Percentiles rank a stretch among this genome's conserved stretches.
These are phyloP conservation scores for Nylanderia fulva DNA, from an alignment of 1,140 invertebrate species.

Conservation along the genomic window DNA sequence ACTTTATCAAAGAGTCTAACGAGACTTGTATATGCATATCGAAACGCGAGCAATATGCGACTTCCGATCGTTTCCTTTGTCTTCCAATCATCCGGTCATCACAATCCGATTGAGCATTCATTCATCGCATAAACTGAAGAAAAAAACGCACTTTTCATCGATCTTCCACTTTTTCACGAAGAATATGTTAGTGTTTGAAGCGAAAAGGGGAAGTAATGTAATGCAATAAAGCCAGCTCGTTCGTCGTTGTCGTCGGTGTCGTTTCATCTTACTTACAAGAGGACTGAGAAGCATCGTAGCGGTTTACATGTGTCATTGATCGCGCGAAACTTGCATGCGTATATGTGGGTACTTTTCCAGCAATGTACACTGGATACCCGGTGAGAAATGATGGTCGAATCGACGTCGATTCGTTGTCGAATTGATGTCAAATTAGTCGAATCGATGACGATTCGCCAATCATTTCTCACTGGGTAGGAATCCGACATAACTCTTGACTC, in stretches of 20 bases:
- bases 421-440: too few relatives aligned
- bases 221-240: constrained; percentile 45
- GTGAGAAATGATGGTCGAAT: too few relatives aligned
- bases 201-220: neutral
- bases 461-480: too few relatives aligned
- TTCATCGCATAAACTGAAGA: neutral
- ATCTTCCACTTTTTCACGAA: constrained; percentile 17
- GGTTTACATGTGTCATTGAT: constrained; percentile 2
- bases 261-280: constrained; percentile 66
- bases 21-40: constrained; percentile 59
- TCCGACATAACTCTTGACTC: too few relatives aligned
- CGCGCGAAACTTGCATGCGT: neutral
- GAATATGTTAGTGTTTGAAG: constrained; percentile 32
- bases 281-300: constrained; percentile 64
- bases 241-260: constrained; percentile 72
- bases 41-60: constrained; percentile 69
- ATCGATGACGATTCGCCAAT: too few relatives aligned
- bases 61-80: constrained; percentile 64
- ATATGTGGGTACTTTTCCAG: neutral
- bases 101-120: neutral
- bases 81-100: constrained; percentile 65
- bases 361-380: too few relatives aligned
- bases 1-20: constrained; percentile 18
- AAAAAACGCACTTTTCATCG: neutral
- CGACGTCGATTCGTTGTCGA: too few relatives aligned